Conservation (phyloP, 1,140 invertebrate species). For the Drosophila ercepeae region DNA sequence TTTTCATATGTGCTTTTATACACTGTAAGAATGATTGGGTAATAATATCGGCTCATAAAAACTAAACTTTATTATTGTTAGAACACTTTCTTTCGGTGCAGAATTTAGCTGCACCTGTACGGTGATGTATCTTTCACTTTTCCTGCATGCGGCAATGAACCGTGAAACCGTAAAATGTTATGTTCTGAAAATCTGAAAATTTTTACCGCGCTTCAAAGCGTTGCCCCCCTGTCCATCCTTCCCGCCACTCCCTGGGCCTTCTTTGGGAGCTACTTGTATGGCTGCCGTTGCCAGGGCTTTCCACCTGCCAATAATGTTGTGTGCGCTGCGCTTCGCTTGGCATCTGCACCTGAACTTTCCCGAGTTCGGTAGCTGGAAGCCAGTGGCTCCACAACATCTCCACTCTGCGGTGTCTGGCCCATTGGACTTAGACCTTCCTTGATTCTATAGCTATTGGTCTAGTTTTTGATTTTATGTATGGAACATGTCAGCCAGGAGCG, state of each 20-base stretch:
- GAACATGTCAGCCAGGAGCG: too few species aligned
- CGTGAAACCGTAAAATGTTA: slow-evolving; percentile 81
- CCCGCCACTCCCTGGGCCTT: background rate
- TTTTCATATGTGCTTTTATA: slow-evolving; percentile 43
- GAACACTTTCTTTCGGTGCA: background rate
- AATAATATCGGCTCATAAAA: too few species aligned
- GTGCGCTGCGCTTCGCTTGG: slow-evolving; percentile 30
- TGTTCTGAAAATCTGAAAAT: slow-evolving; percentile 80
- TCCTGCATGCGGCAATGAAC: slow-evolving; percentile 79
- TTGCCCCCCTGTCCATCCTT: slow-evolving; percentile 5
- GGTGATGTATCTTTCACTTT: slow-evolving; percentile 72
- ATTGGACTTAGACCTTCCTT: slow-evolving; percentile 13
- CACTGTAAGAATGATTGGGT: slow-evolving; percentile 1
- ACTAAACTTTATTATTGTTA: too few species aligned
- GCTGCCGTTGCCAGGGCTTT: slow-evolving; percentile 25
- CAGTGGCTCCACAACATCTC: slow-evolving; percentile 23
- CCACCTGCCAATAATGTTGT: slow-evolving; percentile 64
- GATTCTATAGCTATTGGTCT: background rate
- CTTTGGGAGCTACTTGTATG: slow-evolving; percentile 17
- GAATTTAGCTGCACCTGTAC: slow-evolving; percentile 32
- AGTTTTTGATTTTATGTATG: slow-evolving; percentile 37
- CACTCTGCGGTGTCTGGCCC: slow-evolving; percentile 38
- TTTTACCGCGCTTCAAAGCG: slow-evolving; percentile 75
- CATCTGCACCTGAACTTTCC: slow-evolving; percentile 40
- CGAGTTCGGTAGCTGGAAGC: slow-evolving; percentile 3